Evolutionary conservation across 2,888 invertebrate species (phyloP).

Genomic region (Lithophane ornitopus): DNA sequence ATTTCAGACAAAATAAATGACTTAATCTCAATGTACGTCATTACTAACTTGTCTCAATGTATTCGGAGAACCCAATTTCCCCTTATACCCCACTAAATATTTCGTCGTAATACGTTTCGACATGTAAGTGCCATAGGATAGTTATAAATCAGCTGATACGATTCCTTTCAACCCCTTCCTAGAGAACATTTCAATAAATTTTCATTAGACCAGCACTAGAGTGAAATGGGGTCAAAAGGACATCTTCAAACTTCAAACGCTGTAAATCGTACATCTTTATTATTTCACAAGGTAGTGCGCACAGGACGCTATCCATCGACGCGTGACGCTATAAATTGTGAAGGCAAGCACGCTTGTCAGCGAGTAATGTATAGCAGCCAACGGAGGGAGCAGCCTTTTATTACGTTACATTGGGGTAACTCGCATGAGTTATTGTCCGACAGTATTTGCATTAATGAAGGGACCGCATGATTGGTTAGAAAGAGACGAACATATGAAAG

Average conservation of each 20-base stretch:
- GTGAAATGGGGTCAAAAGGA: slow-evolving; percentile 46
- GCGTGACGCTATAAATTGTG: slow-evolving; percentile 67
- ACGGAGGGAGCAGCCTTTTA: slow-evolving; percentile 60
- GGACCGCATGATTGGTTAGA: slow-evolving; percentile 62
- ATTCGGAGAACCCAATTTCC: slow-evolving; percentile 34
- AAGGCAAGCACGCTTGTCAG: slow-evolving; percentile 66
- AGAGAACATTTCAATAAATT: slow-evolving; percentile 51
- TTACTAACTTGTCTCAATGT: slow-evolving; percentile 7
- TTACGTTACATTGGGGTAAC: slow-evolving; percentile 63
- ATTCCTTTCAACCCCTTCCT: slow-evolving; percentile 41
- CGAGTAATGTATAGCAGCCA: slow-evolving; percentile 66
- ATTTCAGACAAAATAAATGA: background rate
- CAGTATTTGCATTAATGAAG: slow-evolving; percentile 71
- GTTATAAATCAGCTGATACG: slow-evolving; percentile 54
- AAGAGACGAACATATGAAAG: slow-evolving; percentile 40
- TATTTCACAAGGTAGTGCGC: slow-evolving; percentile 54
- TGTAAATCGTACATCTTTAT: slow-evolving; percentile 57
- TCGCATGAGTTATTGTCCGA: slow-evolving; percentile 70
- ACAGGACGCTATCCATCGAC: slow-evolving; percentile 65
- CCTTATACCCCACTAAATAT: slow-evolving; percentile 28
- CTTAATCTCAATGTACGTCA: slow-evolving; percentile 13
- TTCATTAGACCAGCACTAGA: slow-evolving; percentile 49
- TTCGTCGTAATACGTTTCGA: slow-evolving; percentile 43
- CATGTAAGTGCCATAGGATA: slow-evolving; percentile 26
- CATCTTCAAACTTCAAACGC: slow-evolving; percentile 48